A percentile compares a stretch with the other conserved stretches of the same genome.
Evolutionary conservation across 92 coral and sea anemone species (phyloP).

Genomic region (Pocillopora grandis): DNA sequence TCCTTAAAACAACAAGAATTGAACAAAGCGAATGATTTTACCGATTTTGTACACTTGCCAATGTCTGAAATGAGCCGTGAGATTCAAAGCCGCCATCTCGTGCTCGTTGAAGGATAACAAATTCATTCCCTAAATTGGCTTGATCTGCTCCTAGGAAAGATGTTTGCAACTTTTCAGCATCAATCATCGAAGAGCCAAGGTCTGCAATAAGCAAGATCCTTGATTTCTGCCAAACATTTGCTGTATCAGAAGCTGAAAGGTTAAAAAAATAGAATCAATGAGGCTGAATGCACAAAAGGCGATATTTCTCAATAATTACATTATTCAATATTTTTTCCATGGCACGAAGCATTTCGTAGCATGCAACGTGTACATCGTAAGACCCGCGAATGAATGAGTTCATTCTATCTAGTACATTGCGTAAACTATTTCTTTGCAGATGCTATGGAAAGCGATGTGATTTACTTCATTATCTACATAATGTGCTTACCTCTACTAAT

Average conservation of each 20-base stretch:
- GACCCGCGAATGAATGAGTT: conserved; percentile 16
- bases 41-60: conserved; percentile 14
- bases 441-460: not conserved
- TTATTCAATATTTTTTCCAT: not conserved
- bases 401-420: too few relatives aligned
- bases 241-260: conserved; percentile 11
- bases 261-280: not conserved
- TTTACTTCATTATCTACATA: not conserved
- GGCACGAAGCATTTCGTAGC: not conserved
- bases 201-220: conserved; percentile 5
- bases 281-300: not conserved
- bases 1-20: not conserved
- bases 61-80: not conserved
- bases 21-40: not conserved
- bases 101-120: conserved; percentile 13
- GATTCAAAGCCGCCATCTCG: conserved; percentile 1
- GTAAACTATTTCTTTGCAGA: not conserved
- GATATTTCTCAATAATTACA: not conserved
- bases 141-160: not conserved
- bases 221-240: not conserved
- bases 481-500: conserved; percentile 23
- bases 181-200: not conserved
- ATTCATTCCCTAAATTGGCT: not conserved
- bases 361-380: not conserved
- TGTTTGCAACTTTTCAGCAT: conserved; percentile 13